These are phyloP conservation scores for Parauchenoglanis ngamensis DNA, from an alignment of 2,797 vertebrate genomes.

Conservation along the genomic window DNA sequence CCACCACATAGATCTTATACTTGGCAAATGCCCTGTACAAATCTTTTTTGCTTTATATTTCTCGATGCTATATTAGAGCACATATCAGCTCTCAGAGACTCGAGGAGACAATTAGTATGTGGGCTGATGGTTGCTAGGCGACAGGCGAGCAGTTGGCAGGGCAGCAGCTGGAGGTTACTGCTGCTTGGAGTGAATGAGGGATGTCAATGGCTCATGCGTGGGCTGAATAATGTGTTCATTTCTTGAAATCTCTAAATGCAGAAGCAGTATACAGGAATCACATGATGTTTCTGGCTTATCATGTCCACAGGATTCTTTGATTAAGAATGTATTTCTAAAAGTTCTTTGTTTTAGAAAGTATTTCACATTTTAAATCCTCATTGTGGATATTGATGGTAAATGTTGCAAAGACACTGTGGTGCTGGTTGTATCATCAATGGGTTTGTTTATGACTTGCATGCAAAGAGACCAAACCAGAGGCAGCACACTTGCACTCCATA, in stretches of 20 bases:
- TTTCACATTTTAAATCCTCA: neutral
- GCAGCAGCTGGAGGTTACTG: conserved; percentile 53
- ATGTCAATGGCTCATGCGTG: conserved; percentile 47
- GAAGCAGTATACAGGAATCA: conserved; percentile 30
- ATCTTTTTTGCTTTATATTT: conserved; percentile 4
- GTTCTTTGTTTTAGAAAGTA: neutral
- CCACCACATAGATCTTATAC: neutral
- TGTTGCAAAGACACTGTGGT: neutral
- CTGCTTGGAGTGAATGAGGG: conserved; percentile 51
- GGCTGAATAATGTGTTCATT: conserved; percentile 52
- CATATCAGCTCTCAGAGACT: conserved; percentile 49
- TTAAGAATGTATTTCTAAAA: neutral
- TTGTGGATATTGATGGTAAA: neutral
- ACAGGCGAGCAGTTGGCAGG: conserved; percentile 59
- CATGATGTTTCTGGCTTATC: neutral
- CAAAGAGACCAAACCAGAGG: neutral
- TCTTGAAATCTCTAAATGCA: conserved; percentile 40
- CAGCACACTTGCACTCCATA: neutral
- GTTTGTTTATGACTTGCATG: neutral
- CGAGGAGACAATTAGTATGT: conserved; percentile 55
- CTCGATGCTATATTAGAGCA: conserved; percentile 53
- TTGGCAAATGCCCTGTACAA: neutral
- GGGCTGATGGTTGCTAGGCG: conserved; percentile 70
- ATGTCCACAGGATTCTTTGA: neutral
- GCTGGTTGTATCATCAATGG: neutral